Evolutionary conservation across 1,140 invertebrate genomes (phyloP), one percentile per base, ranked within the genome.

Genomic region (Megalonaias nervosa): DNA sequence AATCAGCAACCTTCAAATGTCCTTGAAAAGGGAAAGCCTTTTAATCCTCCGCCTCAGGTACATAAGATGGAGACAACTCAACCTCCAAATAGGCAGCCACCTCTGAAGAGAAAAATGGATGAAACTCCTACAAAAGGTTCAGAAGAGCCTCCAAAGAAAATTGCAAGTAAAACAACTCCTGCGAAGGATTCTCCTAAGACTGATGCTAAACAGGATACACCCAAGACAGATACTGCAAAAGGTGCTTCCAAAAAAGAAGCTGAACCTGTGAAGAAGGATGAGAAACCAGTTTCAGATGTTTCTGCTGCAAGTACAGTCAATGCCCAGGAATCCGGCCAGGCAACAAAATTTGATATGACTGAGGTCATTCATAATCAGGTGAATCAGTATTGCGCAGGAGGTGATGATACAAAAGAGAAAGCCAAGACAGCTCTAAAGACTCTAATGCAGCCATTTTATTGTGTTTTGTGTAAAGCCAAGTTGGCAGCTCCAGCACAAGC

Each of bases 391-490:
- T 78, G 76, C 16, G 56, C 64, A 26, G 65, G 31, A 19, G 62
- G 74, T 73, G 64, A 61, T 55, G 76, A 78, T 9, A 60, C 70
- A 9, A 72, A 71, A 57, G 69, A 73, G 68, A 31, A 73, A 12
- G 76, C 76, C 1, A 71, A 80, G 71, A 71, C 76, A 61, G 62
- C 82, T 26, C 56, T 81, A 31, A 74, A 77, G 26, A 82, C 81
- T 56, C 71, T 86, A 69, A 86, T 83, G 77, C 75, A 85, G 65
- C 82, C 85, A 26, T 65, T 79, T 14, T 85, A 74, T 64, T 86
- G 85, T 79, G 75, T 84, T 31, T 26, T 86, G 31, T 86, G 85
- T 74, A 79, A 80, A 60, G 81, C 82, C 5, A 78, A 79, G 68
- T 74, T 86, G 72, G 84, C 82, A 72, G 84, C 82, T 6, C 64